Evolutionary conservation across 1,140 invertebrate genomes (phyloP), one percentile per base, ranked within the genome.

Genomic region (Aphaenogaster rudis): DNA sequence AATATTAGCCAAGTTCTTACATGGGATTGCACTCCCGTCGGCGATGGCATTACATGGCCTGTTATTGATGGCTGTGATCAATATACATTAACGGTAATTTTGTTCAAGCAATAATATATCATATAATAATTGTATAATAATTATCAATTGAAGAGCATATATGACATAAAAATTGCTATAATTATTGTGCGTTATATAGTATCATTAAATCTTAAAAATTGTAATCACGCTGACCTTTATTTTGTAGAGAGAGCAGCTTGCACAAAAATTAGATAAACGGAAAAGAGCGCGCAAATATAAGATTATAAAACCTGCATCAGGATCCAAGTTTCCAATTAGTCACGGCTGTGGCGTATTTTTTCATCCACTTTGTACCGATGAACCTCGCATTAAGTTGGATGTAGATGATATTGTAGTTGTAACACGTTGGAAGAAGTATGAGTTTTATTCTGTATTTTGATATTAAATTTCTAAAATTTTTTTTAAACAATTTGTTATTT

Each of bases 11-110:
- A 98, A 95, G 96, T 98, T 48, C 95, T 99, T n/a, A 97, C 97
- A 80, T 96, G 96, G 86, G 95, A 95, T 78, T 97, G 97, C 84
- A 94, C 95, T 66, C 97, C 97, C 6, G 93, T 95, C 33, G 97
- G 97, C 36, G 97, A 99, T 96, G 99, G 99, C 3, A 97, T 99
- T 77, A 94, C 95, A 54, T 99, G 99, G 99, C 97, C 97, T n/a
- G 96, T 99, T 15, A 94, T 95, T 1, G 96, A 97, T 0, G 98
- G 96, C 13, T 99, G 98, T 94, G 95, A 98, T 94, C 97, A 98
- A 94, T 99, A 97, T 94, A 97, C 98, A 48, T 96, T 99, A 85
- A 99, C 99, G 36, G 99, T 99, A 96, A 96, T 96, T 95, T 66
- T 36, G 36, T 42, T 59, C 11, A 28, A 45, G 1, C 11, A 33